A percentile compares a stretch with the other conserved stretches of the same genome.
phyloP scores from a whole-genome alignment of 2,113 vertebrate species.

The Amphiprion percula region DNA sequence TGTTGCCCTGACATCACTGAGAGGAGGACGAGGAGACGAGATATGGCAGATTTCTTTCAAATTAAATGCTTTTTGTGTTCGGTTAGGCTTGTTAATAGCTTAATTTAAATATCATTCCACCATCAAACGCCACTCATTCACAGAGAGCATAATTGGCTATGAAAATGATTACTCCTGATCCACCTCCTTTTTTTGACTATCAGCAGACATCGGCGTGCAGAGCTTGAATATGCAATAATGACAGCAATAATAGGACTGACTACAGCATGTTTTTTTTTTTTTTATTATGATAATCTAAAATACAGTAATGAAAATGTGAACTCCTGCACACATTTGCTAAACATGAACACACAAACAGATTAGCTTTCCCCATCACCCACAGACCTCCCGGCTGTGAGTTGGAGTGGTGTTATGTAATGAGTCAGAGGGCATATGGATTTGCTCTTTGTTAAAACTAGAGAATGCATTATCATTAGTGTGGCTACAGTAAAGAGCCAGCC shows the following conservation, averaged over 20 bases:
- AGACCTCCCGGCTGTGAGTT: slow-evolving; percentile 55
- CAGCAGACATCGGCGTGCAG: not conserved
- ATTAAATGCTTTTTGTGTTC: not conserved
- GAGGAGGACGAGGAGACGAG: not conserved
- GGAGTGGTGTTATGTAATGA: slow-evolving; percentile 66
- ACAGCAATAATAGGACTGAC: not conserved
- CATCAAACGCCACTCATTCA: slow-evolving; percentile 7
- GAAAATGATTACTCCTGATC: not conserved
- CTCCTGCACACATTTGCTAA: slow-evolving; percentile 16
- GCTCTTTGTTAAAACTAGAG: slow-evolving; percentile 74
- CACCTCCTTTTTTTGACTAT: not conserved
- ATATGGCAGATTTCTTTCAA: not conserved
- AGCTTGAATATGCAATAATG: slow-evolving; percentile 6
- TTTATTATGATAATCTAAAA: slow-evolving; percentile 3
- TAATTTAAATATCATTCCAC: slow-evolving; percentile 12
- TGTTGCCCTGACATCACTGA: too few species aligned
- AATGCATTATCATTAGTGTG: slow-evolving; percentile 80
- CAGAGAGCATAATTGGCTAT: not conserved
- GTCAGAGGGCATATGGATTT: slow-evolving; percentile 69
- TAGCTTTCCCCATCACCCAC: slow-evolving; percentile 35
- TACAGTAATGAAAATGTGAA: slow-evolving; percentile 37
- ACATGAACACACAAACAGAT: slow-evolving; percentile 30
- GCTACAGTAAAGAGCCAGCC: slow-evolving; percentile 67
- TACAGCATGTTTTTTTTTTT: not conserved
- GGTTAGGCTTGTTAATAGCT: not conserved